A percentile compares a stretch with the other conserved stretches of the same genome.
Conservation (phyloP, 2,888 invertebrate genomes). For the Alentia gelatinosa region DNA sequence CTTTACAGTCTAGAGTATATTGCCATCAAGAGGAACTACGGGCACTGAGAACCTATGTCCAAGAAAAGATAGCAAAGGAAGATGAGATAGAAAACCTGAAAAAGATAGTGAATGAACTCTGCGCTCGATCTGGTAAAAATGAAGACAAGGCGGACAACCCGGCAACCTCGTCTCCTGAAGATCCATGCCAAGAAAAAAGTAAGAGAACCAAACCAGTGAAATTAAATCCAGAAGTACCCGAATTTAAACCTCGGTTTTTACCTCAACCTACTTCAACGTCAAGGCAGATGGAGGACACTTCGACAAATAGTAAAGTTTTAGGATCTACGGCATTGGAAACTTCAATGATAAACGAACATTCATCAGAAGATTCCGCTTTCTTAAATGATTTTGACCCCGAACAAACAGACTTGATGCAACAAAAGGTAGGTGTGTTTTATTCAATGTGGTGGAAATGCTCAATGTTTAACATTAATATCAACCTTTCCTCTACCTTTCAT, state of each 20-base stretch:
- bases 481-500: no score
- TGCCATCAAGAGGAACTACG: neutral
- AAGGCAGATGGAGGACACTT: neutral
- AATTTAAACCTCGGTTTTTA: neutral
- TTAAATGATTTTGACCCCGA: neutral
- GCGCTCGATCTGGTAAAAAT: no score
- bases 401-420: neutral
- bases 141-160: neutral
- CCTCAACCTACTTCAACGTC: neutral
- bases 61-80: neutral
- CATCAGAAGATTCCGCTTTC: neutral
- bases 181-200: neutral
- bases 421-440: neutral
- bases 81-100: conserved; percentile 4
- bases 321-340: no score
- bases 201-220: neutral
- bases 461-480: no score
- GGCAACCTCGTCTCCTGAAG: neutral
- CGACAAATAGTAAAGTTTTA: no score
- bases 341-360: neutral
- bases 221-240: neutral
- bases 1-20: conserved; percentile 13
- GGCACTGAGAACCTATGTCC: neutral
- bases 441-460: no score
- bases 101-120: neutral